Percentiles rank a stretch among this genome's conserved stretches.
Evolutionary conservation across 1,140 invertebrate genomes (phyloP).

Genomic region (Calliopsis andreniformis): DNA sequence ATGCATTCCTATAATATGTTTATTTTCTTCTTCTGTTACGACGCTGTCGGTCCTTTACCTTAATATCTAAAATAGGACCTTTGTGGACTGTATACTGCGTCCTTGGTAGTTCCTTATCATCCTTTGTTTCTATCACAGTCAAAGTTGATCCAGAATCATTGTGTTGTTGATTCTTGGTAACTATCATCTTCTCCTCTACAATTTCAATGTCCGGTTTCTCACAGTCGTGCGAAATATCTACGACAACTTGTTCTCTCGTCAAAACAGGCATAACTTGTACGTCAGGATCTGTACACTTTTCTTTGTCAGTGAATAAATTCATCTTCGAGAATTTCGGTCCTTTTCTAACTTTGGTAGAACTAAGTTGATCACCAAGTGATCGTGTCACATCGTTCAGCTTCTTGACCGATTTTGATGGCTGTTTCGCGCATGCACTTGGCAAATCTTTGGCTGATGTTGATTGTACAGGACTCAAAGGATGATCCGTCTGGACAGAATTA

Average conservation of each 20-base stretch:
- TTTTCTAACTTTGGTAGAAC: neutral
- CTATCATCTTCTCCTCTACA: slow-evolving; percentile 31
- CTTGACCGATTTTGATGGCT: neutral
- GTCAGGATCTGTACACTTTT: neutral
- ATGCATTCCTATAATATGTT: neutral
- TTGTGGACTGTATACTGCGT: slow-evolving; percentile 75
- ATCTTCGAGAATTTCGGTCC: neutral
- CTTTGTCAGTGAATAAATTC: neutral
- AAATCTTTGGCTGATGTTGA: slow-evolving; percentile 11
- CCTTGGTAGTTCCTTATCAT: slow-evolving; percentile 47
- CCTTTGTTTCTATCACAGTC: slow-evolving; percentile 10
- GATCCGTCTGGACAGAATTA: neutral
- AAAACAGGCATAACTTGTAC: neutral
- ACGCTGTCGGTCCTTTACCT: slow-evolving; percentile 70
- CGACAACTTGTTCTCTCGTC: neutral
- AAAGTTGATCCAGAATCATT: neutral
- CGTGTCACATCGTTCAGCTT: neutral
- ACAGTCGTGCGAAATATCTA: neutral
- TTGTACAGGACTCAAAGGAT: neutral
- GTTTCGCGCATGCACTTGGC: neutral
- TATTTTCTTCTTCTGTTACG: slow-evolving; percentile 1
- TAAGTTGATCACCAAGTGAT: neutral
- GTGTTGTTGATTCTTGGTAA: slow-evolving; percentile 23
- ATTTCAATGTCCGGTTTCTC: slow-evolving; percentile 37
- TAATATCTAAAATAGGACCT: slow-evolving; percentile 80